phyloP scores from a whole-genome alignment of 1,140 invertebrate genomes.

The Manduca sexta region DNA sequence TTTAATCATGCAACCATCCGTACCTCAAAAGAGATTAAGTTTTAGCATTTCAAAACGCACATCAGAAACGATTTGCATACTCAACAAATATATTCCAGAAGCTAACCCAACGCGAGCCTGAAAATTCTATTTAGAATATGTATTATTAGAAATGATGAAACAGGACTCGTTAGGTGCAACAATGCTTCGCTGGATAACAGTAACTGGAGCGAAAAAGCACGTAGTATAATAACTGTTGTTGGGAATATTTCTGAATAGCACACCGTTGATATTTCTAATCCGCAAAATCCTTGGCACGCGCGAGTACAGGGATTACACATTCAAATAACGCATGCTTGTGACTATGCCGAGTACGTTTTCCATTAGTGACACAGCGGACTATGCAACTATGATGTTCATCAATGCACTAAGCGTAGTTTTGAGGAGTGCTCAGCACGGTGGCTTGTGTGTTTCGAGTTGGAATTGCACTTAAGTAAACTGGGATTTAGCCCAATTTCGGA shows the following conservation, averaged over 20 bases:
- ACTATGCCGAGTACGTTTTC: constrained; percentile 17
- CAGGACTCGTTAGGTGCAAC: not conserved
- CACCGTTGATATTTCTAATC: constrained; percentile 37
- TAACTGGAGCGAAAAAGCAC: constrained; percentile 11
- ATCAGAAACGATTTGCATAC: not conserved
- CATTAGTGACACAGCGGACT: constrained; percentile 13
- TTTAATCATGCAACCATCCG: too few relatives aligned
- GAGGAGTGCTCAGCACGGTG: constrained; percentile 16
- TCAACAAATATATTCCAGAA: not conserved
- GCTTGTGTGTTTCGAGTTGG: constrained; percentile 19
- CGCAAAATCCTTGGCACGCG: constrained; percentile 35
- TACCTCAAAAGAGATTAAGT: not conserved
- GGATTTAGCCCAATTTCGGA: constrained; percentile 46
- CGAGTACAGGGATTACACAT: constrained; percentile 30
- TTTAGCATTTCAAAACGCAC: not conserved
- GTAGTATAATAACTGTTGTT: constrained; percentile 13
- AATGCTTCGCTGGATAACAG: not conserved
- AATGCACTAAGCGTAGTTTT: constrained; percentile 7
- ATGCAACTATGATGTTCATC: constrained; percentile 12
- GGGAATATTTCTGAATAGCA: constrained; percentile 20
- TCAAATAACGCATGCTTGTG: constrained; percentile 35
- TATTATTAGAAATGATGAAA: not conserved
- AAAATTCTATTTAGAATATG: not conserved
- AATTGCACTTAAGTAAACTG: constrained; percentile 42
- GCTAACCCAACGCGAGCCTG: not conserved